Conservation (phyloP, 2,888 invertebrate species). For the Netelia inedita region DNA sequence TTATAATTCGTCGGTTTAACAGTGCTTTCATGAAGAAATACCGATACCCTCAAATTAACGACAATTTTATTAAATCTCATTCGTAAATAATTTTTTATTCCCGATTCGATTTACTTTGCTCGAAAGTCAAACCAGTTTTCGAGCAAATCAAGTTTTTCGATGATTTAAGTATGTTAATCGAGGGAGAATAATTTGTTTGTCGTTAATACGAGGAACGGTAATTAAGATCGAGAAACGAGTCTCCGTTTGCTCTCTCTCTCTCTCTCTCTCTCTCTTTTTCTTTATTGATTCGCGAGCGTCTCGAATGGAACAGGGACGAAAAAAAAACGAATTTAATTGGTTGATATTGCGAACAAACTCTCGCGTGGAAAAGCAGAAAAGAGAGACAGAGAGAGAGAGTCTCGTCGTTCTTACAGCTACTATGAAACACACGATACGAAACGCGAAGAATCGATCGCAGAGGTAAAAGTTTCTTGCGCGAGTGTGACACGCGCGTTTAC, state of each 20-base stretch:
- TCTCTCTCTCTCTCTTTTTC: constrained; percentile 1
- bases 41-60: constrained; percentile 12
- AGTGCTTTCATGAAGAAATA: not conserved
- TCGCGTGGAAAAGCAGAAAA: not conserved
- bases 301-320: not conserved
- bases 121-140: no score
- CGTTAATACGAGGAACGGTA: not conserved
- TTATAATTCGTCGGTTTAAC: constrained; percentile 15
- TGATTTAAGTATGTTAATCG: not conserved
- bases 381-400: not conserved
- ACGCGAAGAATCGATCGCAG: constrained; percentile 43
- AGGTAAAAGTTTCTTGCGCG: constrained; percentile 41
- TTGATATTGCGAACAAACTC: not conserved
- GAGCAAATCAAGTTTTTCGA: not conserved
- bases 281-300: not conserved
- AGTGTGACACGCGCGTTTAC: constrained; percentile 61
- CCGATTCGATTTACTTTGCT: no score
- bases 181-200: not conserved
- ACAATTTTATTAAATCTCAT: no score
- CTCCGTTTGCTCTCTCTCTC: not conserved
- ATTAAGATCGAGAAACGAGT: not conserved
- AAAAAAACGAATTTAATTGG: constrained; percentile 7
- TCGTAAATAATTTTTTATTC: no score
- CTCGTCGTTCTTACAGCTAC: constrained; percentile 18
- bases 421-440: not conserved